phyloP scores from a whole-genome alignment of 1,140 invertebrate species.

The Panagrolaimus sp. region DNA sequence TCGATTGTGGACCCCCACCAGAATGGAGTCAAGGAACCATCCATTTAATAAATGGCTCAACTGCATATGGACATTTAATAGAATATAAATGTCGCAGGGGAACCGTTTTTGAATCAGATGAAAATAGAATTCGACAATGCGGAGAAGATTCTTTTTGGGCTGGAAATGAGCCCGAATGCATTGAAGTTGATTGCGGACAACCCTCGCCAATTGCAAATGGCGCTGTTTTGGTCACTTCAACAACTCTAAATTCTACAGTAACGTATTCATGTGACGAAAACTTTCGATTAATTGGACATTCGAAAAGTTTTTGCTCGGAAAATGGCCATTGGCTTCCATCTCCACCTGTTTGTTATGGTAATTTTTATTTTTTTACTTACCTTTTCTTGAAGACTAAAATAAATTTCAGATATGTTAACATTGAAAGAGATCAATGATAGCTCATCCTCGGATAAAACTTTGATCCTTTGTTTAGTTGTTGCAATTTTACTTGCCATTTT shows the following conservation, averaged over 20 bases:
- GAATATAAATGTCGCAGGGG: neutral
- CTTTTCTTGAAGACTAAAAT: too few species aligned
- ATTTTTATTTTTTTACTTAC: too few species aligned
- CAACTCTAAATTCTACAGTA: slow-evolving; percentile 61
- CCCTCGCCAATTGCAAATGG: slow-evolving; percentile 38
- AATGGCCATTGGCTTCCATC: slow-evolving; percentile 79
- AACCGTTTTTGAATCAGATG: neutral
- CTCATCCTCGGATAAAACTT: slow-evolving; percentile 21
- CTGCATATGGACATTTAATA: neutral
- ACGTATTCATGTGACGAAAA: slow-evolving; percentile 81
- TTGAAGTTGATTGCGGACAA: slow-evolving; percentile 38
- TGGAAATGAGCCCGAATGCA: slow-evolving; percentile 21
- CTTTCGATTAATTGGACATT: slow-evolving; percentile 80
- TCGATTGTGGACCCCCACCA: neutral
- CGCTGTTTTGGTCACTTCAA: slow-evolving; percentile 22
- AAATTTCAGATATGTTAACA: slow-evolving; percentile 22
- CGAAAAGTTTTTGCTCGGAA: slow-evolving; percentile 70
- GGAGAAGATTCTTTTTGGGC: slow-evolving; percentile 13
- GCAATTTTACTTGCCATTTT: slow-evolving; percentile 19
- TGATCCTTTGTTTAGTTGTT: slow-evolving; percentile 23
- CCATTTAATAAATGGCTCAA: neutral
- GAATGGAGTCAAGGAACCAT: slow-evolving; percentile 1
- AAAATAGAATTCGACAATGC: slow-evolving; percentile 6
- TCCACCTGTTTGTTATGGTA: slow-evolving; percentile 44
- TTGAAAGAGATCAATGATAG: slow-evolving; percentile 25